Conservation (phyloP, 1,140 invertebrate species). For the Trigoniulus corallinus region DNA sequence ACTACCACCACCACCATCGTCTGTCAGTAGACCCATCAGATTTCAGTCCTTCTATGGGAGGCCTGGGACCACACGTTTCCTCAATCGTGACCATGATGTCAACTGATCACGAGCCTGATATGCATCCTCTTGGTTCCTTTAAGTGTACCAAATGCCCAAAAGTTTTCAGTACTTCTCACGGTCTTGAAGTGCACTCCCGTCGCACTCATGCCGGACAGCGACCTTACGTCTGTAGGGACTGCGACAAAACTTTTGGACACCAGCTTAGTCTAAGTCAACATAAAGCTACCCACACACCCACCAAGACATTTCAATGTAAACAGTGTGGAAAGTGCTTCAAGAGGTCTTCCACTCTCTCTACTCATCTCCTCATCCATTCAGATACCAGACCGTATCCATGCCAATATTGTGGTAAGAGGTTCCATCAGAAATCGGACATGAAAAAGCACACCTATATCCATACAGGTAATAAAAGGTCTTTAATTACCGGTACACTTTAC, state of each 20-base stretch:
- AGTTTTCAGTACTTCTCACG: constrained; percentile 91
- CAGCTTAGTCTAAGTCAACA: constrained; percentile 30
- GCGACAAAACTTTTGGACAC: constrained; percentile 33
- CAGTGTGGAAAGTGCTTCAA: constrained; percentile 41
- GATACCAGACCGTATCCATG: constrained; percentile 92
- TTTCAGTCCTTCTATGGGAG: constrained; percentile 10
- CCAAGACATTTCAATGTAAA: constrained; percentile 31
- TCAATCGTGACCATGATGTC: constrained; percentile 35
- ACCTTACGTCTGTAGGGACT: constrained; percentile 30
- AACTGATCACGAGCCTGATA: background rate
- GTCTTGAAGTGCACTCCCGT: constrained; percentile 74
- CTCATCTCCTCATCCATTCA: constrained; percentile 94
- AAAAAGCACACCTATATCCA: constrained; percentile 99
- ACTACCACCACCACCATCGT: constrained; percentile 1
- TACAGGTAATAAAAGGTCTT: too few relatives aligned
- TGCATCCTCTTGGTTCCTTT: constrained; percentile 53
- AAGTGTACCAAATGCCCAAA: constrained; percentile 95
- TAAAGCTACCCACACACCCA: constrained; percentile 26
- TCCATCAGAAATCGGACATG: constrained; percentile 99
- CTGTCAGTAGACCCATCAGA: constrained; percentile 11
- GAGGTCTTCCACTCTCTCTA: constrained; percentile 89
- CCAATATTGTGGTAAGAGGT: constrained; percentile 91
- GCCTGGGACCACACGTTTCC: constrained; percentile 16
- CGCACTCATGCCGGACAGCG: constrained; percentile 47
- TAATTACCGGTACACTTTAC: constrained; percentile 38